A percentile compares a stretch with the other conserved stretches of the same genome.
phyloP scores from a whole-genome alignment of 2,888 invertebrate genomes.

The Caenorhabditis parvicauda region DNA sequence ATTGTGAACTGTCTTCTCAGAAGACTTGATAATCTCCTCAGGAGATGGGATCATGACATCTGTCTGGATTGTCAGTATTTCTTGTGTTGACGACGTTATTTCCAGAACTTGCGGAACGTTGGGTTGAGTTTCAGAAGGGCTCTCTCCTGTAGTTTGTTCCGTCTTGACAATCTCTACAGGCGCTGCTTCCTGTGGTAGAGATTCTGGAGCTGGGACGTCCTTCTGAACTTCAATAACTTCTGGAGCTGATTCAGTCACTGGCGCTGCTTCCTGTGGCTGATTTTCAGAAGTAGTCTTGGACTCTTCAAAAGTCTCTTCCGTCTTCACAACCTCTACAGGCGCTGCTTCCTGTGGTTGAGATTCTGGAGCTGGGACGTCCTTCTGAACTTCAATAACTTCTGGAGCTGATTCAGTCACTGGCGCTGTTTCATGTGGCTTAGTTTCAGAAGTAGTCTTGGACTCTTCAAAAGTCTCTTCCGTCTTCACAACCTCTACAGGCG shows the following conservation, averaged over 20 bases:
- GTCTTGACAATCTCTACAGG: constrained; percentile 2
- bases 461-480: constrained; percentile 14
- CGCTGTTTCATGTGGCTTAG: constrained; percentile 14
- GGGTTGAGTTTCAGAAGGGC: not conserved
- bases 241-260: constrained; percentile 1
- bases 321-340: constrained; percentile 5
- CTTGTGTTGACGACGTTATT: too few species aligned
- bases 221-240: not conserved
- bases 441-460: too few species aligned
- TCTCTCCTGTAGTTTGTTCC: not conserved
- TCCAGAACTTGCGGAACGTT: not conserved
- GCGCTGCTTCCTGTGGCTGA: constrained; percentile 15
- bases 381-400: not conserved
- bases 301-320: constrained; percentile 13
- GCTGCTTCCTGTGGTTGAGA: constrained; percentile 5
- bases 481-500: constrained; percentile 4
- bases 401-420: constrained; percentile 1
- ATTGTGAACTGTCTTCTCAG: too few species aligned
- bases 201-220: constrained; percentile 2
- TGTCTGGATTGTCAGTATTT: too few species aligned
- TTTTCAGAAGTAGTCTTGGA: too few species aligned
- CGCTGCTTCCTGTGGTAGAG: constrained; percentile 20
- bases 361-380: constrained; percentile 2
- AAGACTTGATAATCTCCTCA: too few species aligned
- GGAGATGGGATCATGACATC: too few species aligned